Evolutionary conservation across 2,888 invertebrate genomes (phyloP), one percentile per base, ranked within the genome.

Genomic region (Polydrusus cervinus): DNA sequence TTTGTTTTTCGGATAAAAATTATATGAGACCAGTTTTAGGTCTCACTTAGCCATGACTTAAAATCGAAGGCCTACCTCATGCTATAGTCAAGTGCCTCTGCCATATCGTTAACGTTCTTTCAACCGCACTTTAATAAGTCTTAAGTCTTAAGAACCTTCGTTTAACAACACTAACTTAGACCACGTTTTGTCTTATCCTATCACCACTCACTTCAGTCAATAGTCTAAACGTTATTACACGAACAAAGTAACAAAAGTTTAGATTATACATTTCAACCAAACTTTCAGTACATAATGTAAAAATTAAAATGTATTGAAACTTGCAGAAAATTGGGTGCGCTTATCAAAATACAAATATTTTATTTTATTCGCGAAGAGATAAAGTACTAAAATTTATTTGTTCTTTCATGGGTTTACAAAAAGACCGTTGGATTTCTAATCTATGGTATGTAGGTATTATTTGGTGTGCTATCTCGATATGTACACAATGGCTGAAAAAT

Each of bases 261-360:
- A 69, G 69, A 74, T 69, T 74, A 74, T 30, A 64, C 61, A 74
- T 55, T 67, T 72, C 43, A 60, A 34, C 43, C 40, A 18, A 65
- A 64, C 49, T 49, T 49, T 60, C 67, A 25, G 66, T 67, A 67
- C 60, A 72, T 67, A 72, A 60, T 66, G 49, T 67, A 53, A 71
- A 72, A 72, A 72, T 57, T 60, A 57, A 61, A 67, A 20, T 51
- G 57, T 66, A 69, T 80, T 78, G 78, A 80, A 79, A 55, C 80
- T 79, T 81, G 81, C 80, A 80, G 80, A 81, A 82, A 69, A 80
- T 82, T 79, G 81, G 82, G 82, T 79, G 82, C 76, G 81, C 81
- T 81, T 83, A 83, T 83, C 83, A 81, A 79, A 80, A 76, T 77
- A 79, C 79, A 81, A 82, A 82, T 78, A 82, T 76, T 77, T 47